phyloP scores from a whole-genome alignment of 2,888 invertebrate species.

The Agrochola litura region DNA sequence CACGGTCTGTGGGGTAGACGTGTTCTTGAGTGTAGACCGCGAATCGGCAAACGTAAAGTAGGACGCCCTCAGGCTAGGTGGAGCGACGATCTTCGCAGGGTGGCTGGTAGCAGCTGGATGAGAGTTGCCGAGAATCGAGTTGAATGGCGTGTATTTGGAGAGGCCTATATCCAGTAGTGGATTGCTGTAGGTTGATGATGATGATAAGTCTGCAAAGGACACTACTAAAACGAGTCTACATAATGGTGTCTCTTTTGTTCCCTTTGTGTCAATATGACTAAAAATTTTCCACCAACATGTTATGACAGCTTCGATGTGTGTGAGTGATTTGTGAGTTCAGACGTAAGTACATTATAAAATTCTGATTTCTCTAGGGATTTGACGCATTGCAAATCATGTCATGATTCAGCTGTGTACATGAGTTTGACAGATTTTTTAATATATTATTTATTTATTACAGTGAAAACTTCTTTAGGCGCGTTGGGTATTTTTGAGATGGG shows the following conservation, averaged over 20 bases:
- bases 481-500: too few relatives aligned
- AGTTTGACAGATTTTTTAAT: slow-evolving; percentile 5
- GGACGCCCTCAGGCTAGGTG: background rate
- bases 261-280: background rate
- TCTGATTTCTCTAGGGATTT: slow-evolving; percentile 32
- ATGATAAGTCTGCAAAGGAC: background rate
- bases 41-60: background rate
- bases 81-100: background rate
- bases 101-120: background rate
- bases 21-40: background rate
- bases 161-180: background rate
- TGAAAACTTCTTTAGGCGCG: too few relatives aligned
- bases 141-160: background rate
- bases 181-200: background rate
- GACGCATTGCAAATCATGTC: slow-evolving; percentile 12
- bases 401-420: background rate
- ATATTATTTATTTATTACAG: too few relatives aligned
- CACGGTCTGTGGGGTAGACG: background rate
- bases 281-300: background rate
- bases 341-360: slow-evolving; percentile 19
- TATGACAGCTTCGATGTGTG: slow-evolving; percentile 8
- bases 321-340: slow-evolving; percentile 33
- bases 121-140: background rate
- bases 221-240: background rate
- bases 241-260: background rate